These are phyloP conservation scores for Lutjanus erythropterus DNA, from an alignment of 2,113 vertebrate species.

Conservation along the genomic window DNA sequence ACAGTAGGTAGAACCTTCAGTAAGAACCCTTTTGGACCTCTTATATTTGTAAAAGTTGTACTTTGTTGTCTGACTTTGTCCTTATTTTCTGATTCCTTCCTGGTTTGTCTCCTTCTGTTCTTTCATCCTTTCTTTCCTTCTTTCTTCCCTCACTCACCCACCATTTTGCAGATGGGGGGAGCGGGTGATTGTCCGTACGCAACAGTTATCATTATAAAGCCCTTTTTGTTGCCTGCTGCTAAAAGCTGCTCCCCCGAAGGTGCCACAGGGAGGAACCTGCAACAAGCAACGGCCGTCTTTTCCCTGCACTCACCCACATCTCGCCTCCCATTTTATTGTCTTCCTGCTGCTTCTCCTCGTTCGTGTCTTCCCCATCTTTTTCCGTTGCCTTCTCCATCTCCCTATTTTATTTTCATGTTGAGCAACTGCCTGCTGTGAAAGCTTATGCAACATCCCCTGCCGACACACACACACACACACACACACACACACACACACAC, in stretches of 20 bases:
- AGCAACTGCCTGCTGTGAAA: conserved; percentile 56
- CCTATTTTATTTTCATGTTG: conserved; percentile 53
- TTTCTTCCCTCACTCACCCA: neutral
- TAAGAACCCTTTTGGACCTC: no score
- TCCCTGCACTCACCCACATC: conserved; percentile 23
- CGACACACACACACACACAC: neutral
- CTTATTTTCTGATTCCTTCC: no score
- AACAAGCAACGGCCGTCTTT: conserved; percentile 28
- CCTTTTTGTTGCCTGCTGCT: conserved; percentile 35
- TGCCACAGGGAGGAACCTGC: conserved; percentile 47
- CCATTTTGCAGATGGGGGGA: neutral
- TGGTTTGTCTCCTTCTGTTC: no score
- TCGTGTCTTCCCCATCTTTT: conserved; percentile 26
- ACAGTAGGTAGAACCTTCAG: no score
- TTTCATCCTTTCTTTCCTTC: neutral
- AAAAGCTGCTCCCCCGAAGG: conserved; percentile 29
- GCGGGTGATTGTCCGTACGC: conserved; percentile 13
- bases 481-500: conserved; percentile 6
- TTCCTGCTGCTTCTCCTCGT: conserved; percentile 43
- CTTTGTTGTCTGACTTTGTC: neutral
- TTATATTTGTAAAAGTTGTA: no score
- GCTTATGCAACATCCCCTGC: conserved; percentile 44
- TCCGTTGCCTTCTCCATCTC: conserved; percentile 26
- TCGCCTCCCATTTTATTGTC: conserved; percentile 40
- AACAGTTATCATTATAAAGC: conserved; percentile 41